These are phyloP conservation scores for Prolemur simus DNA, from an alignment of 2,113 vertebrate genomes.

Conservation along the genomic window DNA sequence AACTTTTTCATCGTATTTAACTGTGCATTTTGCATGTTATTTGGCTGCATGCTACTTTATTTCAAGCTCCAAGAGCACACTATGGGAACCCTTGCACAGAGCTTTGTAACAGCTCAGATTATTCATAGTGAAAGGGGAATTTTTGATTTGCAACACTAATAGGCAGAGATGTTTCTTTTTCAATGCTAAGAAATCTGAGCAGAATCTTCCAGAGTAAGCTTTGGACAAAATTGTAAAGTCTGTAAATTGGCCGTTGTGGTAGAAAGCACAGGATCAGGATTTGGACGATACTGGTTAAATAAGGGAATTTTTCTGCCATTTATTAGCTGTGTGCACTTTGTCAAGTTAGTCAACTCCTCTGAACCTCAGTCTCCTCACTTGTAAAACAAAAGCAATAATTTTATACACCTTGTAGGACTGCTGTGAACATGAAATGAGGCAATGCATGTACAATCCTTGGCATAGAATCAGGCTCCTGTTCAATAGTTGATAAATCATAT, in stretches of 20 bases:
- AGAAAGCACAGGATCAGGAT: not conserved
- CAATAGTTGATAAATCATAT: not conserved
- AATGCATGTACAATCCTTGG: not conserved
- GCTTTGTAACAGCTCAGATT: not conserved
- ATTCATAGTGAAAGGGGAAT: not conserved
- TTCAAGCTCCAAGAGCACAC: not conserved
- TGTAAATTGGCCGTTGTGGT: not conserved
- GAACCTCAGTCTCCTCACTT: not conserved
- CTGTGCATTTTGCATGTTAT: not conserved
- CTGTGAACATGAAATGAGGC: not conserved
- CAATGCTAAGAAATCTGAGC: not conserved
- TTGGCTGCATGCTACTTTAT: not conserved
- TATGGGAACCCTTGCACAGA: not conserved
- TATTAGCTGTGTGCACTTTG: not conserved
- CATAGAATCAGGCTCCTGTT: not conserved
- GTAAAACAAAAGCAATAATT: not conserved
- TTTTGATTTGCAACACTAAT: not conserved
- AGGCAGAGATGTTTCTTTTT: not conserved
- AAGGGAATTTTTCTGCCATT: not conserved
- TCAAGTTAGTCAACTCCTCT: not conserved
- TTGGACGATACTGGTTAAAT: not conserved
- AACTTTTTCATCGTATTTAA: not conserved
- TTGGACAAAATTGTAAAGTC: not conserved
- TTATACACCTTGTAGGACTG: not conserved
- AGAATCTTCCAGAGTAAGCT: not conserved